Base-by-base conservation (phyloP, 2,797 vertebrate species). In the Gouania willdenowi region DNA sequence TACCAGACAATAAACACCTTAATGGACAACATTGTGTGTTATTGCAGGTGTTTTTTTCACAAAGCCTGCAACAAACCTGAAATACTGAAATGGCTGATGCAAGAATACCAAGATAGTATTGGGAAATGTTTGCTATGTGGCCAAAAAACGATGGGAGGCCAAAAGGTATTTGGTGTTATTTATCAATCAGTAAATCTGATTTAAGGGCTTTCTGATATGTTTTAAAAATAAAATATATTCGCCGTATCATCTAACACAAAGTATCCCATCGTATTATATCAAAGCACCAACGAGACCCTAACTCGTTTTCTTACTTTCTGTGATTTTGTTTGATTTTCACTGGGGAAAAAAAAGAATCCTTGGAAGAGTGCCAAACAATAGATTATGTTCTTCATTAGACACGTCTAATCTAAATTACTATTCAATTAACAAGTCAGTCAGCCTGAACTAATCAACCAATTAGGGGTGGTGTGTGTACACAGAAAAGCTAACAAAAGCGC, bases 391-490 rank as follows among this genome's bases (percentile, higher is more conserved):
- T 77, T 82, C 79, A 84, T 82, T 79, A 84, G 69, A 80, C 58
- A 71, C 75, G 84, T 85, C 79, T 84, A 75, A 76, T 75, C 66
- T 66, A 75, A 85, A 89, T 85, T 84, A 78, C 74, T 79, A 85
- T 83, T 84, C 82, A 86, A 87, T 88, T 86, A 88, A 82, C 83
- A 80, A 82, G 75, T 69, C 74, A 85, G 79, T 78, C 83, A 85
- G 81, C 82, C 81, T 77, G 77, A 86, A 83, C 85, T 86, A 87
- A 86, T 88, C 77, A 86, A 86, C 79, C 82, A 87, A 89, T 89
- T 89, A 89, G 73, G n/a, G n/a, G 46, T 59, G 23, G 71, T 79
- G 70, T 85, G 87, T 87, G 82, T 86, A 83, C 68, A 79, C 72
- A 85, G 83, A 82, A 75, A 86, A 68, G 79, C 81, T 69, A 85